Evolutionary conservation across 2,888 invertebrate genomes (phyloP), one percentile per base, ranked within the genome.

Genomic region (Keiferia lycopersicella): DNA sequence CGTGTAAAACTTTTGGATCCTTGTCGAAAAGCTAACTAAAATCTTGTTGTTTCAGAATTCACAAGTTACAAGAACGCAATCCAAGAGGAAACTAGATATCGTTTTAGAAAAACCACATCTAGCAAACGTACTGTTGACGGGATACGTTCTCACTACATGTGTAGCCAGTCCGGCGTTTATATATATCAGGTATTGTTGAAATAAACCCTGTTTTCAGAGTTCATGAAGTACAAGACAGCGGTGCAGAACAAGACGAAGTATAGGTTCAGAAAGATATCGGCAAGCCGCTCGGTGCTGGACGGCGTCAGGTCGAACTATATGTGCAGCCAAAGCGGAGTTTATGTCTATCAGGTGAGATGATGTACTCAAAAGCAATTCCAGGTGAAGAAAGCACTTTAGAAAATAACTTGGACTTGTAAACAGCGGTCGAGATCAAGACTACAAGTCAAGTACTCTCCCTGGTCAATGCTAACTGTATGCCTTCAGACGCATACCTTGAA

Each of bases 61-160:
- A 82, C 90, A 75, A 71, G 88, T 8, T 91, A 85, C 80, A 91
- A 91, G 67, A 88, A 84, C 64, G 87, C 87, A 0, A 84, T 90
- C 20, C 91, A 91, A 67, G 91, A 90, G 66, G 84, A 88, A 68
- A 91, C 90, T 0, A 89, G 88, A 62, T 89, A 82, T 62, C 74
- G 91, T 0, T 91, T 88, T 66, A 73, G 91, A 0, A 91, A 91
- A 68, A 91, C 91, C 0, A 91, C 91, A 0, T 89, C 91, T 18
- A 90, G 90, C 71, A 91, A 91, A 53, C 90, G 88, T 68, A 91
- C 91, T 0, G 89, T 91, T 51, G 91, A 91, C 66, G 91, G 91
- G 0, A 80, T 91, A 0, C 74, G 91, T 0, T 91, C 91, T 0
- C 91, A 91, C 64, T 91, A 88, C 65, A 91, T 91, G 91, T 91